Evolutionary conservation across 2,797 vertebrate genomes (phyloP).

Genomic region (Glossophaga mutica): DNA sequence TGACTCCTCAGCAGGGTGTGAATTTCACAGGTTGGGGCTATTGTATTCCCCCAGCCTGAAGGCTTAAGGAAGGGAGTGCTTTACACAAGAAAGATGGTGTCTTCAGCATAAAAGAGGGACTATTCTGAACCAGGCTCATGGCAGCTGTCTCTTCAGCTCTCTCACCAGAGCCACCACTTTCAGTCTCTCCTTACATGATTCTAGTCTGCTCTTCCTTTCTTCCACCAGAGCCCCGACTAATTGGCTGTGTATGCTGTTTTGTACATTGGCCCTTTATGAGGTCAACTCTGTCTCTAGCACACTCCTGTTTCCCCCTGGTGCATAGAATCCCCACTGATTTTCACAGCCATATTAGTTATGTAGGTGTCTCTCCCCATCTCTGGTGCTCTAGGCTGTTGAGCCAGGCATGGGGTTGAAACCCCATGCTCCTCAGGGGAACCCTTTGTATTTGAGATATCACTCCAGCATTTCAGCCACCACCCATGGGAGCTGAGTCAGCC

Average conservation of each 20-base stretch:
- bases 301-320: background rate
- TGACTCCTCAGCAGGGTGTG: background rate
- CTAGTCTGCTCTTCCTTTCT: background rate
- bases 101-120: background rate
- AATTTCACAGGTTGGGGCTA: background rate
- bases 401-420: background rate
- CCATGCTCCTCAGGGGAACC: background rate
- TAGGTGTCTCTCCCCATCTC: background rate
- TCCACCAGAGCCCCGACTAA: background rate
- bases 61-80: background rate
- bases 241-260: background rate
- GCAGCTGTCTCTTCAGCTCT: background rate
- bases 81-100: background rate
- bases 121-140: background rate
- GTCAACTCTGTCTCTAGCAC: background rate
- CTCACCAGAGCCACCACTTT: background rate
- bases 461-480: background rate
- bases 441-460: background rate
- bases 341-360: background rate
- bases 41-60: background rate
- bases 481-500: background rate
- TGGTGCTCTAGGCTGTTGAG: background rate
- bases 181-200: background rate
- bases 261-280: background rate
- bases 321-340: background rate